Evolutionary conservation across 2,797 vertebrate genomes (phyloP).

Genomic region (Enteromius fasciolatus): DNA sequence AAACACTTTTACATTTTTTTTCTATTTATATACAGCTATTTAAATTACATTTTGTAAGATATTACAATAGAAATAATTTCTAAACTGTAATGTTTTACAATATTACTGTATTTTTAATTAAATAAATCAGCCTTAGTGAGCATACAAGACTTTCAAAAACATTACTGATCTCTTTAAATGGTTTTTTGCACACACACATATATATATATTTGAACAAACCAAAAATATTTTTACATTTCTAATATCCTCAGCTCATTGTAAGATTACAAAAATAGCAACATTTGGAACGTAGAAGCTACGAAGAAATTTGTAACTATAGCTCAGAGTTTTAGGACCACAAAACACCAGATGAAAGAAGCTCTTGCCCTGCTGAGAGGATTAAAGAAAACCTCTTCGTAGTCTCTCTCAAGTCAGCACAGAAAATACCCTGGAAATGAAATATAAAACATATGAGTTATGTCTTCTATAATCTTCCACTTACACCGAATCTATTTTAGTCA

Average conservation of each 20-base stretch:
- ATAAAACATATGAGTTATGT: constrained; percentile 42
- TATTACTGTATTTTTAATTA: neutral
- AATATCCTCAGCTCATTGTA: neutral
- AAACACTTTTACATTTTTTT: neutral
- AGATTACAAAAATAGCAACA: neutral
- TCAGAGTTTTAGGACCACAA: constrained; percentile 33
- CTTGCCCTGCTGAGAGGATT: constrained; percentile 54
- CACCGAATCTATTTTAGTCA: constrained; percentile 48
- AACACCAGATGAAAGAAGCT: constrained; percentile 28
- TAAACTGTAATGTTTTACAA: neutral
- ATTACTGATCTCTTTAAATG: neutral
- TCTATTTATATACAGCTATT: neutral
- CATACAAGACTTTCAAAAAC: neutral
- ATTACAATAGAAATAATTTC: neutral
- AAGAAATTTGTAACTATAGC: constrained; percentile 1
- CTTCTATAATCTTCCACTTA: constrained; percentile 38
- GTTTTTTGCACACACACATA: neutral
- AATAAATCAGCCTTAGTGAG: neutral
- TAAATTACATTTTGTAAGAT: neutral
- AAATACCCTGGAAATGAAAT: constrained; percentile 41
- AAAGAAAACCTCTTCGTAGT: constrained; percentile 50
- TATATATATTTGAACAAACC: neutral
- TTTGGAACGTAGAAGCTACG: constrained; percentile 16
- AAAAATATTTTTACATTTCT: neutral
- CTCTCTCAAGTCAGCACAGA: constrained; percentile 30